Conservation (phyloP, 2,797 vertebrate genomes). For the Pagetopsis macropterus region DNA sequence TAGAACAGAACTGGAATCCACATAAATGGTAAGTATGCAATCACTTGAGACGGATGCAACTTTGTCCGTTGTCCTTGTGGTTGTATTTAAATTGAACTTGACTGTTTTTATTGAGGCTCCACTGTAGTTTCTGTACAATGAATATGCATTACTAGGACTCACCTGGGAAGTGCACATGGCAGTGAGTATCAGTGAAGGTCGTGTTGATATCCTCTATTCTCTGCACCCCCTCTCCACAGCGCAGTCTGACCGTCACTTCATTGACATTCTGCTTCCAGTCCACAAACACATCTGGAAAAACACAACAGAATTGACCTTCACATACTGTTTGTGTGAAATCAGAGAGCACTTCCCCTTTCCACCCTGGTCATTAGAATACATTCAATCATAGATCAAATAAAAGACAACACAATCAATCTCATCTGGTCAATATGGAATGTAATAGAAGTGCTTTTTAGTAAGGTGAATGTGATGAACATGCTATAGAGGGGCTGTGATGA, state of each 20-base stretch:
- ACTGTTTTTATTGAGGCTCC: not conserved
- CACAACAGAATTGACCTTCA: not conserved
- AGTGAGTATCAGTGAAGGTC: constrained; percentile 91
- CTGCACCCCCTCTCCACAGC: constrained; percentile 84
- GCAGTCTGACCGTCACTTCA: constrained; percentile 92
- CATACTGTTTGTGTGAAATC: not conserved
- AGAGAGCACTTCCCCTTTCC: not conserved
- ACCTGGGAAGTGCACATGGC: constrained; percentile 84
- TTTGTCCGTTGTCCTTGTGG: not conserved
- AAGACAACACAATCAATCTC: not conserved
- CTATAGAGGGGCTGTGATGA: not conserved
- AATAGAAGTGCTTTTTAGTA: not conserved
- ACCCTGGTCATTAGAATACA: not conserved
- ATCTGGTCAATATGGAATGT: not conserved
- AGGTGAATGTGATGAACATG: not conserved
- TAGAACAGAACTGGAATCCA: not conserved
- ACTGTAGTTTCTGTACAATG: not conserved
- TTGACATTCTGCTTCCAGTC: constrained; percentile 97
- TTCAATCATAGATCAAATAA: not conserved
- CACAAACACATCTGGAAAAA: constrained; percentile 88
- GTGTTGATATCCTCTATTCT: constrained; percentile 88
- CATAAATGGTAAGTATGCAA: not conserved
- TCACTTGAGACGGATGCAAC: not conserved
- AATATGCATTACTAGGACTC: not conserved
- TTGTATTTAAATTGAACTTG: not conserved